Evolutionary conservation across 2,113 vertebrate genomes (phyloP).

Genomic region (Pao palembangensis): DNA sequence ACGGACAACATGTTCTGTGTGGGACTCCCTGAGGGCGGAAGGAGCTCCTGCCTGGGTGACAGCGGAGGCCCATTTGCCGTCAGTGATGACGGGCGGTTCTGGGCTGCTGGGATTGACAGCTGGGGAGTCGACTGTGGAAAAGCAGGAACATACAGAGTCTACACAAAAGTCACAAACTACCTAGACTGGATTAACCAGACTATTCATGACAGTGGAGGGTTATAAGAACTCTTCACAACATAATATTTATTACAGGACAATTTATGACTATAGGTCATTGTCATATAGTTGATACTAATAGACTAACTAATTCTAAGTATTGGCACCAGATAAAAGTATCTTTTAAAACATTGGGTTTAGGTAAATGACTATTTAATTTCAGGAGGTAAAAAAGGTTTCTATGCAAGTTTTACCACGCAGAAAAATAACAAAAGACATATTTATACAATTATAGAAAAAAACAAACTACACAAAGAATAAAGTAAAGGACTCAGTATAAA

Average conservation of each 20-base stretch:
- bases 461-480: too few relatives aligned
- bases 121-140: constrained; percentile 53
- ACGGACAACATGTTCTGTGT: constrained; percentile 70
- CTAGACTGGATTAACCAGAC: constrained; percentile 74
- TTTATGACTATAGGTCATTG: not conserved
- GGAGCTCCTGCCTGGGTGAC: constrained; percentile 58
- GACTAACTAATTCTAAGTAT: too few relatives aligned
- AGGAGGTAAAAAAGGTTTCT: too few relatives aligned
- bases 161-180: constrained; percentile 55
- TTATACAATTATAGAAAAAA: too few relatives aligned
- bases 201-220: constrained; percentile 58
- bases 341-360: too few relatives aligned
- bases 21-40: constrained; percentile 45
- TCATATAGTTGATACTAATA: not conserved
- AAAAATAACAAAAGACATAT: too few relatives aligned
- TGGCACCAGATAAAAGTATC: not conserved
- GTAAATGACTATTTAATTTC: too few relatives aligned
- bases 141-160: constrained; percentile 33
- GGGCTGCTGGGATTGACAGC: constrained; percentile 66
- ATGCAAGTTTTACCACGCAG: too few relatives aligned
- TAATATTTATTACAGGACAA: too few relatives aligned
- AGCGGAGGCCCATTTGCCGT: constrained; percentile 46
- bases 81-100: not conserved
- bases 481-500: not conserved
- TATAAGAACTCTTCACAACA: not conserved